phyloP scores from a whole-genome alignment of 2,888 invertebrate genomes.

The Callimorpha dominula region DNA sequence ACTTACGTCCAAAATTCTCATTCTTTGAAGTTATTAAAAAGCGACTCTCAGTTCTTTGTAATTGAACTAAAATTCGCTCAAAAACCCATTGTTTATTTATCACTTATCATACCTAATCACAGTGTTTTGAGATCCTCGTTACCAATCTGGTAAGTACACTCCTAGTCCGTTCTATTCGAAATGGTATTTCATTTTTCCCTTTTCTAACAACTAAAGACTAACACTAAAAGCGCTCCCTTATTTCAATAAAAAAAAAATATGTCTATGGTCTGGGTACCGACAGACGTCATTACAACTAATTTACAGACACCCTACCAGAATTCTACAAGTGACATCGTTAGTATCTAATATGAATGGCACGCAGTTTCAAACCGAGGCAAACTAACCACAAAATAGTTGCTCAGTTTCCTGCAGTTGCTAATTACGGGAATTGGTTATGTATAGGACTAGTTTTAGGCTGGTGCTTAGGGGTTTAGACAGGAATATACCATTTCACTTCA shows the following conservation, averaged over 20 bases:
- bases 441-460: background rate
- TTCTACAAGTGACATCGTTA: slow-evolving; percentile 2
- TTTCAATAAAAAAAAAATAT: background rate
- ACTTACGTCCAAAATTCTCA: too few relatives aligned
- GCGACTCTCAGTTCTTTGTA: too few relatives aligned
- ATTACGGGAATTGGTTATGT: slow-evolving; percentile 7
- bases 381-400: slow-evolving; percentile 1
- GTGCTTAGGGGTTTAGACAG: background rate
- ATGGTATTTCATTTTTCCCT: too few relatives aligned
- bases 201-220: too few relatives aligned
- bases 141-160: too few relatives aligned
- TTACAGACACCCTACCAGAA: background rate
- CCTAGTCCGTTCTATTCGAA: too few relatives aligned
- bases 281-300: background rate
- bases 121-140: too few relatives aligned
- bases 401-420: slow-evolving; percentile 7
- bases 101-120: too few relatives aligned
- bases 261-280: background rate
- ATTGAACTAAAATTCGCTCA: too few relatives aligned
- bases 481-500: background rate
- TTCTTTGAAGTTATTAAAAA: too few relatives aligned
- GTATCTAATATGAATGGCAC: background rate
- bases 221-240: too few relatives aligned
- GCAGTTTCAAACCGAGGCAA: background rate
- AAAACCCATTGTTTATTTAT: too few relatives aligned